A percentile compares a stretch with the other conserved stretches of the same genome.
Conservation (phyloP, 2,888 invertebrate genomes). For the Dryomyza anilis region DNA sequence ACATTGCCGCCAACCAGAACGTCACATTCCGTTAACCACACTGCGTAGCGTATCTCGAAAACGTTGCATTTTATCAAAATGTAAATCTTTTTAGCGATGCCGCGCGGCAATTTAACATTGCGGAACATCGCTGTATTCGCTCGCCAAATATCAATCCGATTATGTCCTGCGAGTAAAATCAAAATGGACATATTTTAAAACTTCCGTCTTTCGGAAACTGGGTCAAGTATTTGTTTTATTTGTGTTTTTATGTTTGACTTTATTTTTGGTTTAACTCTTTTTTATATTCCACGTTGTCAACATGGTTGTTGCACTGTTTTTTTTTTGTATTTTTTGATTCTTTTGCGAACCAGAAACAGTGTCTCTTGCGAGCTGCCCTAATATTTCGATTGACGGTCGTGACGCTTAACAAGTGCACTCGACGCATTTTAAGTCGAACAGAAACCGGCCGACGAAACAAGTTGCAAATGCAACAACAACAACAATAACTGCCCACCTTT, state of each 20-base stretch:
- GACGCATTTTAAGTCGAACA: constrained; percentile 11
- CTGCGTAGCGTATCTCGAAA: neutral
- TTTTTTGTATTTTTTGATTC: neutral
- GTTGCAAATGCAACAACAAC: constrained; percentile 4
- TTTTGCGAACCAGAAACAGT: no score
- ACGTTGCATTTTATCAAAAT: constrained; percentile 4
- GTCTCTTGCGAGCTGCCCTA: constrained; percentile 6
- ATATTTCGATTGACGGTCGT: constrained; percentile 18
- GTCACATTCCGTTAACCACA: neutral
- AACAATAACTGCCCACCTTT: constrained; percentile 17
- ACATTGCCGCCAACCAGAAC: constrained; percentile 3
- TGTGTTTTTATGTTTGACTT: no score
- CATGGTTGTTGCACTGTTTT: neutral
- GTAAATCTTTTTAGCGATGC: neutral
- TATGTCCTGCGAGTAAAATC: constrained; percentile 18
- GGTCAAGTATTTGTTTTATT: constrained; percentile 13
- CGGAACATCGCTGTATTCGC: neutral
- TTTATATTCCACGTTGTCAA: neutral
- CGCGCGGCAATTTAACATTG: neutral
- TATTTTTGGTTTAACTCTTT: neutral
- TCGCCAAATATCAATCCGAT: constrained; percentile 21
- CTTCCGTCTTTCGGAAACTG: constrained; percentile 20
- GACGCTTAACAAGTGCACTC: constrained; percentile 21
- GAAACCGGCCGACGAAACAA: constrained; percentile 7
- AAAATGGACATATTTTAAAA: constrained; percentile 18